Percentiles rank a stretch among this genome's conserved stretches.
These are phyloP conservation scores for Oryzias woworae DNA, from an alignment of 2,113 vertebrate species.

Conservation along the genomic window DNA sequence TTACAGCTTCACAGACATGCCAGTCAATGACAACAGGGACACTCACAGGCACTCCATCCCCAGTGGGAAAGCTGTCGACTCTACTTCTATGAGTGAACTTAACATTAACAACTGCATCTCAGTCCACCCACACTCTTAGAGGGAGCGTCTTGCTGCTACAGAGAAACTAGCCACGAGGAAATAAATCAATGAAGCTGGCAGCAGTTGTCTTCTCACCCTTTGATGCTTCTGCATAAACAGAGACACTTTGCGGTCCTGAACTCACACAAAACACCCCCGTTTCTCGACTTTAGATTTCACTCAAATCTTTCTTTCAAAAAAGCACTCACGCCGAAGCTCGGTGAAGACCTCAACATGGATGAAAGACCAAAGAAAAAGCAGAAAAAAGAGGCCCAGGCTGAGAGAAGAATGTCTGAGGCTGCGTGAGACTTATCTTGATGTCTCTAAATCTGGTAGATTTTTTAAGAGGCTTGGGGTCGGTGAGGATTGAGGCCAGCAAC, in stretches of 20 bases:
- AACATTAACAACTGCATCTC: conserved; percentile 30
- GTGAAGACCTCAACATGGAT: not conserved
- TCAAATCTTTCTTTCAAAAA: not conserved
- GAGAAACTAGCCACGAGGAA: conserved; percentile 27
- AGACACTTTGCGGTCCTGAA: conserved; percentile 39
- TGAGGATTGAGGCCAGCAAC: conserved; percentile 68
- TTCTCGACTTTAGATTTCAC: conserved; percentile 6
- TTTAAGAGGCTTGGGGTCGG: conserved; percentile 59
- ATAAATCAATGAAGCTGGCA: conserved; percentile 50
- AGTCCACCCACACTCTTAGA: conserved; percentile 12
- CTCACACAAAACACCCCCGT: conserved; percentile 20
- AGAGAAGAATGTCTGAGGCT: conserved; percentile 47
- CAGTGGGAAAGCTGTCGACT: conserved; percentile 38
- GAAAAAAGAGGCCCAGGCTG: conserved; percentile 22
- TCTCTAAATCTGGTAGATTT: conserved; percentile 54
- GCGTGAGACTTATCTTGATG: conserved; percentile 42
- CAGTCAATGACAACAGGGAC: conserved; percentile 57
- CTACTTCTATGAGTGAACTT: conserved; percentile 22
- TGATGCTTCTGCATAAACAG: conserved; percentile 34
- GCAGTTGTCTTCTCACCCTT: conserved; percentile 55
- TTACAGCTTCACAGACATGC: conserved; percentile 45
- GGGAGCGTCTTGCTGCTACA: conserved; percentile 28
- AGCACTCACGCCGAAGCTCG: not conserved
- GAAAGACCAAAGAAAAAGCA: not conserved
- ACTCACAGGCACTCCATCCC: conserved; percentile 27